Base-by-base conservation (phyloP, 2,113 vertebrate species). In the Muscicapa adusta region DNA sequence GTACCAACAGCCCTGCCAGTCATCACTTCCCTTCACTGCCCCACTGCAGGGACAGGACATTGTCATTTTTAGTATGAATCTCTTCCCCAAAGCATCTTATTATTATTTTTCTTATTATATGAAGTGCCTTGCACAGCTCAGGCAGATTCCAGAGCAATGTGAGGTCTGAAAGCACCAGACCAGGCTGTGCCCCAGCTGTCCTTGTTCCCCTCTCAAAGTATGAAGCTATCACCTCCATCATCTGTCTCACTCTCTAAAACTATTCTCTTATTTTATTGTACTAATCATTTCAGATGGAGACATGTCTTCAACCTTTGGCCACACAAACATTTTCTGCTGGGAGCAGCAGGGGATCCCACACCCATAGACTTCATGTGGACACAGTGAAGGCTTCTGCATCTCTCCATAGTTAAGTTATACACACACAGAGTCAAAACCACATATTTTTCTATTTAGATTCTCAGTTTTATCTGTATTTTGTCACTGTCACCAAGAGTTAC, bases 321-420 rank as follows among this genome's bases (percentile, higher is more conserved):
- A n/a, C 0, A 2, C 50, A 61, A 25, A 31, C 16, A 19, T 51
- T 79, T 91, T 75, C n/a, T 66, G 26, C 20, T 29, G 56, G 40
- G 28, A 56, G 48, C 28, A 70, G 20, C 18, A 53, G 54, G 15
- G 81, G 38, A 78, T 81, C 57, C 23, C n/a, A 54, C 15, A 23
- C 6, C 54, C 1, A 0, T 1, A n/a, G 53, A 57, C 12, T 26
- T 92, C n/a, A 20, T 2, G 0, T 5, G 22, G 33, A 74, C 12
- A 10, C 53, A 48, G 1, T 9, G 7, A 25, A 73, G 25, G 29
- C 9, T 92, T 74, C 58, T 33, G 36, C 38, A 72, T 45, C 17
- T 67, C 36, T 45, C 70, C n/a, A 23, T 0, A 57, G 14, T 68
- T 48, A 33, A 91, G 22, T 48, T 7, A 72, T 6, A 75, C 36